These are phyloP conservation scores for Kryptolebias marmoratus DNA, from an alignment of 2,113 vertebrate species.

Conservation along the genomic window DNA sequence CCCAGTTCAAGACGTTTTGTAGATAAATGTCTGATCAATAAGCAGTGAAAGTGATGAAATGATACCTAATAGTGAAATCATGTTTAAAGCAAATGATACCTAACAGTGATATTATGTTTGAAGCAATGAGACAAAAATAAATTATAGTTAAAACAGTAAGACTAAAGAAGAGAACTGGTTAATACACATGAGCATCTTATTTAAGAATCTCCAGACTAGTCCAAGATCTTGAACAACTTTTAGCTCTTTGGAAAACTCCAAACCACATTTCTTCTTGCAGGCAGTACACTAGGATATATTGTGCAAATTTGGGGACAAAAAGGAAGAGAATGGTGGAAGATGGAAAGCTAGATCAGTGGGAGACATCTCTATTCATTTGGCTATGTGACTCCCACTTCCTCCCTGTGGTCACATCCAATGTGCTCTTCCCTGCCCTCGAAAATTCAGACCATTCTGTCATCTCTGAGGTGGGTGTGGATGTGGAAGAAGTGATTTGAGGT, in stretches of 20 bases:
- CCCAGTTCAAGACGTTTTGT: background rate
- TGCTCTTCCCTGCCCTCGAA: conserved; percentile 2
- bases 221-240: conserved; percentile 15
- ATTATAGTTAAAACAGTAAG: too few relatives aligned
- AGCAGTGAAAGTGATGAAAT: background rate
- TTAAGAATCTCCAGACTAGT: too few relatives aligned
- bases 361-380: conserved; percentile 29
- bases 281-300: conserved; percentile 25
- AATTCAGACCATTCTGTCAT: conserved; percentile 36
- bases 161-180: too few relatives aligned
- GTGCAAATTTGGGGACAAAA: conserved; percentile 20
- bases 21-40: background rate
- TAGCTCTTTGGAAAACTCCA: conserved; percentile 17
- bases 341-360: conserved; percentile 45
- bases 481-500: conserved; percentile 55
- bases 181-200: too few relatives aligned
- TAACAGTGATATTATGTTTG: background rate
- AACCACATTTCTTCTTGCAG: conserved; percentile 29
- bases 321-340: background rate
- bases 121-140: background rate
- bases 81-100: background rate
- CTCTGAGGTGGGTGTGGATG: conserved; percentile 36
- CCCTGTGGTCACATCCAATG: conserved; percentile 46
- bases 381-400: conserved; percentile 60
- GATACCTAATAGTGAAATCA: background rate